These are phyloP conservation scores for Syritta pipiens DNA, from an alignment of 2,888 invertebrate species.

Conservation along the genomic window DNA sequence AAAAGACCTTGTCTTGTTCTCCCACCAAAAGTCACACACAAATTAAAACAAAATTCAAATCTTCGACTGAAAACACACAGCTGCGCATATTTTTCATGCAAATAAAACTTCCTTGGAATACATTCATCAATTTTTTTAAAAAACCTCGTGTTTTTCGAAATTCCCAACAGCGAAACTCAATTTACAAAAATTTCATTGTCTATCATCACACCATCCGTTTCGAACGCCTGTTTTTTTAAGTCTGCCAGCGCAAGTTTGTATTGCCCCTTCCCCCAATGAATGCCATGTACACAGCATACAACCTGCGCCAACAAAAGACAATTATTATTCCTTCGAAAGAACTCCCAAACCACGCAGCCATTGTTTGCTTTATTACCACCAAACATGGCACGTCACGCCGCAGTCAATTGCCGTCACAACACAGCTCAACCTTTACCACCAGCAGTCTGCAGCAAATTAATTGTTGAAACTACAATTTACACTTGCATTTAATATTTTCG, in stretches of 20 bases:
- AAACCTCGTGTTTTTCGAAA: too few relatives aligned
- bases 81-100: too few relatives aligned
- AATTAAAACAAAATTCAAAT: too few relatives aligned
- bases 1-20: too few relatives aligned
- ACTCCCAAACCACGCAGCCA: constrained; percentile 18
- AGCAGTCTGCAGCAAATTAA: constrained; percentile 55
- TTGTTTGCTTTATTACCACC: constrained; percentile 53
- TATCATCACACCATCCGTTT: too few relatives aligned
- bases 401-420: constrained; percentile 45
- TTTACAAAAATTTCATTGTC: too few relatives aligned
- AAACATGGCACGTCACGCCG: constrained; percentile 52
- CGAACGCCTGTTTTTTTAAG: too few relatives aligned
- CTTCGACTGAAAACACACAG: too few relatives aligned
- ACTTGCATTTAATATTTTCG: constrained; percentile 52
- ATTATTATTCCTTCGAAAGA: constrained; percentile 35
- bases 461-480: constrained; percentile 59
- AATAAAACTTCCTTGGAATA: too few relatives aligned
- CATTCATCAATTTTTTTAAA: too few relatives aligned
- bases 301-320: constrained; percentile 54
- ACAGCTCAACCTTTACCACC: constrained; percentile 38
- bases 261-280: constrained; percentile 9
- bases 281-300: constrained; percentile 34
- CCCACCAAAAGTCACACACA: too few relatives aligned
- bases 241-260: background rate
- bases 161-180: too few relatives aligned